phyloP scores from a whole-genome alignment of 2,113 vertebrate genomes.

The Grammomys surdaster region DNA sequence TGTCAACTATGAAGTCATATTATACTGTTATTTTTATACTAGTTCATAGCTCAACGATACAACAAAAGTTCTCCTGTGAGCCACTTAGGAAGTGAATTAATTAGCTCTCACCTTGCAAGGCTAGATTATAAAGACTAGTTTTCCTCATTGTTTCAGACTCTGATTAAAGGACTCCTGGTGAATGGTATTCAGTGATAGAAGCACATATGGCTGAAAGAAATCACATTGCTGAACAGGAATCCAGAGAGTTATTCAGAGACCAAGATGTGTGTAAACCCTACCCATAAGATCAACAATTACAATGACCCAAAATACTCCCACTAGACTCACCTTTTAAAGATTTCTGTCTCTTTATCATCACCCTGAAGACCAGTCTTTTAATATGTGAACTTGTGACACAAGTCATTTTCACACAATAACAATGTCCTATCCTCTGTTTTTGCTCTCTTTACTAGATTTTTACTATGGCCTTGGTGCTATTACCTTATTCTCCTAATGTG shows the following conservation, averaged over 20 bases:
- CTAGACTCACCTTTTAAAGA: too few relatives aligned
- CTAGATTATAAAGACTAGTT: background rate
- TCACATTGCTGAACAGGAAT: background rate
- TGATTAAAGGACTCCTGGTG: background rate
- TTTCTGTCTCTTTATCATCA: too few relatives aligned
- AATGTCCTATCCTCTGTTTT: background rate
- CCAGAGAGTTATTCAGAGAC: background rate
- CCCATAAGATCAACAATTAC: background rate
- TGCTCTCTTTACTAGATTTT: background rate
- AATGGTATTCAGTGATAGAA: background rate
- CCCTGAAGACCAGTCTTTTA: rapidly evolving
- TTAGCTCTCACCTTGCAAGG: background rate
- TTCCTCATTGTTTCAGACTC: background rate
- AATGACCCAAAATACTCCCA: too few relatives aligned
- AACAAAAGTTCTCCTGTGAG: background rate
- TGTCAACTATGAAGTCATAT: background rate
- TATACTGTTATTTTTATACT: background rate
- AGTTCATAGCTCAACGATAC: background rate
- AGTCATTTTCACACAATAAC: background rate
- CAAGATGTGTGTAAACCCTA: background rate
- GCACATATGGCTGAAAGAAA: background rate
- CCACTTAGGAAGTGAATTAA: background rate
- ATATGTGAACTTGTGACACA: background rate
- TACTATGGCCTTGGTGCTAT: rapidly evolving
- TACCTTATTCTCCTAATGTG: background rate